A percentile compares a stretch with the other conserved stretches of the same genome.
phyloP scores from a whole-genome alignment of 1,140 invertebrate genomes.

The Tetramorium parvispinum region DNA sequence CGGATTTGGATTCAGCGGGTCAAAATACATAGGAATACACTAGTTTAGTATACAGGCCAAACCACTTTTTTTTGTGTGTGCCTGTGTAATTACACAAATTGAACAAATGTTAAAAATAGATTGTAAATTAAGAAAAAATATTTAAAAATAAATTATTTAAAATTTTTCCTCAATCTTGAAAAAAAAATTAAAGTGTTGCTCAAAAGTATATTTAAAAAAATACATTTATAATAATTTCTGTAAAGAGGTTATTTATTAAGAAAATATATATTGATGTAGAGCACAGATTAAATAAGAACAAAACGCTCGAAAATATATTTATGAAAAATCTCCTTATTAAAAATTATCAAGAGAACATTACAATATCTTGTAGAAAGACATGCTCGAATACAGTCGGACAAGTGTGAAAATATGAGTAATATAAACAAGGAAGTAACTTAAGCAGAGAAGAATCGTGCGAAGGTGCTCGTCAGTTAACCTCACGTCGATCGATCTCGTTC shows the following conservation, averaged over 20 bases:
- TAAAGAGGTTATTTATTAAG: background rate
- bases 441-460: background rate
- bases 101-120: background rate
- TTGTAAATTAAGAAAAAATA: background rate
- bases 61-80: no score
- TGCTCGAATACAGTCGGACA: background rate
- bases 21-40: no score
- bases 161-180: background rate
- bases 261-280: background rate
- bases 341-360: background rate
- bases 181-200: background rate
- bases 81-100: no score
- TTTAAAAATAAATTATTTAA: slow-evolving; percentile 16
- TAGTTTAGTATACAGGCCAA: no score
- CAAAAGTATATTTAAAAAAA: background rate
- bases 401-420: slow-evolving; percentile 21
- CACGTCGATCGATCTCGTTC: background rate
- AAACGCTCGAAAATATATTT: background rate
- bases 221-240: background rate
- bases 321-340: background rate
- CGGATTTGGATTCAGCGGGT: no score
- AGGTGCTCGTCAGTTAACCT: slow-evolving; percentile 7
- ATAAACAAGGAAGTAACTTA: slow-evolving; percentile 25
- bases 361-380: background rate
- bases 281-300: background rate